These are phyloP conservation scores for Cephalopholis sonnerati DNA, from an alignment of 2,113 vertebrate species.

Conservation along the genomic window DNA sequence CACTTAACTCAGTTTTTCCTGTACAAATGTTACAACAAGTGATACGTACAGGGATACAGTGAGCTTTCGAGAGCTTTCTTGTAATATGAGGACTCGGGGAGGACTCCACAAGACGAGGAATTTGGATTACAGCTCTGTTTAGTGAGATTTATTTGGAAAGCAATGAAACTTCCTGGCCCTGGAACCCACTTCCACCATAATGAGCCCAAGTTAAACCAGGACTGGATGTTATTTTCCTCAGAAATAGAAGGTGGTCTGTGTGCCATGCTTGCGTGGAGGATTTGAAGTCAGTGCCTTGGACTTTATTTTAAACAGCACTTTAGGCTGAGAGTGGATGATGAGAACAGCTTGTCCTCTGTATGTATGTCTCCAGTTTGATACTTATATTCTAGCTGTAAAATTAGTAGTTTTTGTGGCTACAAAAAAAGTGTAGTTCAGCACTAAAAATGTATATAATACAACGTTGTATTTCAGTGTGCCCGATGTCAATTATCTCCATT, in stretches of 20 bases:
- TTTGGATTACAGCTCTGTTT: slow-evolving; percentile 79
- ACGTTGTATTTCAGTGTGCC: background rate
- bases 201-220: slow-evolving; percentile 79
- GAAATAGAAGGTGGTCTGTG: slow-evolving; percentile 81
- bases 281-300: slow-evolving; percentile 43
- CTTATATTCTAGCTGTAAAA: slow-evolving; percentile 4
- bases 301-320: slow-evolving; percentile 53
- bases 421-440: background rate
- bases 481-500: background rate
- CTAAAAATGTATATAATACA: background rate
- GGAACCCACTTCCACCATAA: slow-evolving; percentile 86
- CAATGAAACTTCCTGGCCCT: slow-evolving; percentile 81
- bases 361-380: slow-evolving; percentile 5
- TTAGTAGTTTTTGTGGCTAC: background rate
- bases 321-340: slow-evolving; percentile 23
- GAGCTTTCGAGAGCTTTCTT: slow-evolving; percentile 32
- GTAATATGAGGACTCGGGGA: slow-evolving; percentile 57
- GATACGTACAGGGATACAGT: slow-evolving; percentile 3
- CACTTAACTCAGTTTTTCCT: background rate
- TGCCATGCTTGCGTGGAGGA: slow-evolving; percentile 50
- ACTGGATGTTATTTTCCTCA: slow-evolving; percentile 80
- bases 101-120: slow-evolving; percentile 76
- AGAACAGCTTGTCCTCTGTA: slow-evolving; percentile 40
- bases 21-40: background rate
- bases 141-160: slow-evolving; percentile 86